Percentiles rank a stretch among this genome's conserved stretches.
phyloP scores from a whole-genome alignment of 2,113 vertebrate genomes.

The Phycodurus eques region DNA sequence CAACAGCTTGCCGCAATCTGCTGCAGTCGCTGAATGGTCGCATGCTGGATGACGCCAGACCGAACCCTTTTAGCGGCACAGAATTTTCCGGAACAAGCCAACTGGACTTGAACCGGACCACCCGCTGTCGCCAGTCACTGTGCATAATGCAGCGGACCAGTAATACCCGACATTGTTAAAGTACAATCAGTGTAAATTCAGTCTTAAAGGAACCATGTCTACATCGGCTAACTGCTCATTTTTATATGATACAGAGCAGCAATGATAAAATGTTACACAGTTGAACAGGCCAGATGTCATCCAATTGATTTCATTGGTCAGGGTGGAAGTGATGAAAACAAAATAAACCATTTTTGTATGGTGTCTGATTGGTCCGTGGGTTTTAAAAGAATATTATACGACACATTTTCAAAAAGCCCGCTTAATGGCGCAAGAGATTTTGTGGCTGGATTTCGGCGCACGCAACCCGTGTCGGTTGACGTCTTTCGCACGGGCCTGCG shows the following conservation, averaged over 20 bases:
- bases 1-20: conserved; percentile 77
- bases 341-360: too few species aligned
- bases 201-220: background rate
- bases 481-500: background rate
- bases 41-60: background rate
- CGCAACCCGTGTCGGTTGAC: background rate
- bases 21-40: conserved; percentile 38
- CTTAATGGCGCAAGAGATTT: too few species aligned
- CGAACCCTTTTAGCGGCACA: background rate
- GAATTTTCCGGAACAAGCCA: background rate
- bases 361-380: too few species aligned
- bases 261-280: too few species aligned
- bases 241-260: background rate
- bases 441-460: background rate
- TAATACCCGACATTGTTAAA: background rate
- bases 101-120: background rate
- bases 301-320: too few species aligned
- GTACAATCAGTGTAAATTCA: background rate
- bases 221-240: background rate
- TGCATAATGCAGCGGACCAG: background rate
- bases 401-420: too few species aligned
- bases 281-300: too few species aligned
- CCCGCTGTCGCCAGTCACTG: background rate
- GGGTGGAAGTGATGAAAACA: too few species aligned
- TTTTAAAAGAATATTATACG: too few species aligned